Evolutionary conservation across 2,888 invertebrate genomes (phyloP), one percentile per base, ranked within the genome.

Genomic region (Tinea semifulvella): DNA sequence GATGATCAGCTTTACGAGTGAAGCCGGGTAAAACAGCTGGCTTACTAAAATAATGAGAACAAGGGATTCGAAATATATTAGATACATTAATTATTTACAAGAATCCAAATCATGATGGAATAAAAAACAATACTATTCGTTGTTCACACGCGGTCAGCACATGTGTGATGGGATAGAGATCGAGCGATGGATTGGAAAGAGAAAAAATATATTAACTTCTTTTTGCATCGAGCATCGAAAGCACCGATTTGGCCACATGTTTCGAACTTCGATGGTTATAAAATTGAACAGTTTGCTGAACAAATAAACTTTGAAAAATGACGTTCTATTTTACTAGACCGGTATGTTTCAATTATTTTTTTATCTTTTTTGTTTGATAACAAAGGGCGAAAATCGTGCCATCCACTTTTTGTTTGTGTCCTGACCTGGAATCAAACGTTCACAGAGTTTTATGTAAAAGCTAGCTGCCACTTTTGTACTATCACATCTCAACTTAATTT

Each of bases 191-290:
- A 47, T 25, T 5, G 2, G 56, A 68, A 20, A 25, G 61, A 39
- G 66, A 62, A 2, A 49, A 50, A 2, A 3, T 36, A 35, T 47
- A 48, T 31, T 2, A 17, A 47, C 42, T 55, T 60, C 56, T 59
- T 57, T 56, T 58, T 58, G 61, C 58, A 60, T 61, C 59, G 6
- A 36, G 42, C 57, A 54, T 53, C 52, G 53, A 55, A 58, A 56
- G 64, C 70, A 65, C 62, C 68, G 71, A 72, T 73, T 71, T 72
- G 49, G 64, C 66, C 72, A 71, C 65, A 69, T 73, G 71, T 43
- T 58, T 61, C 50, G 49, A 51, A 48, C 50, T 56, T 57, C 55
- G 58, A 61, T 60, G 56, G 59, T 54, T 58, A 60, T 65, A 58
- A 61, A 58, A 61, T 61, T 36, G 36, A 36, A 36, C 18, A 6